Percentiles rank a stretch among this genome's conserved stretches.
Conservation (phyloP, 2,797 vertebrate species). For the Chelidonichthys spinosus region DNA sequence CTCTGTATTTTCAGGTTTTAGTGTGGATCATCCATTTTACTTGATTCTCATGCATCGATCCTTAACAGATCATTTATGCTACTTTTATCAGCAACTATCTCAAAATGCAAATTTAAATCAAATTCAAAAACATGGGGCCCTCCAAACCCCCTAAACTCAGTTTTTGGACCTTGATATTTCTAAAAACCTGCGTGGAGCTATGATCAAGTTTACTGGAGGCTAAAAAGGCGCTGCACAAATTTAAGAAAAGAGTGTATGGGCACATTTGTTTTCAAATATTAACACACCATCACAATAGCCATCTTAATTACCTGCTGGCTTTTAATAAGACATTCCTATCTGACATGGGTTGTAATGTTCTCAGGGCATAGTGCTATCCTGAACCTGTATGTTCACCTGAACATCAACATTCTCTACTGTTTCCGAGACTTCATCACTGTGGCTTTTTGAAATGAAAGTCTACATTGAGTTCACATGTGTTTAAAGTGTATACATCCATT, state of each 20-base stretch:
- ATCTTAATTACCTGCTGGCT: constrained; percentile 39
- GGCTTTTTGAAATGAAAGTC: neutral
- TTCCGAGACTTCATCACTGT: constrained; percentile 4
- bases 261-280: constrained; percentile 44
- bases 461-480: constrained; percentile 3
- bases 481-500: constrained; percentile 7
- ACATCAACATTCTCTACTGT: constrained; percentile 2
- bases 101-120: too few relatives aligned
- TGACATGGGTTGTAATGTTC: constrained; percentile 45
- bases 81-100: too few relatives aligned
- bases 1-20: too few relatives aligned
- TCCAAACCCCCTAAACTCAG: too few relatives aligned
- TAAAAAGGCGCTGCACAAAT: neutral
- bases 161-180: too few relatives aligned
- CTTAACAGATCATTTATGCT: too few relatives aligned
- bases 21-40: too few relatives aligned
- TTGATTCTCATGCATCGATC: too few relatives aligned
- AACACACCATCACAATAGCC: constrained; percentile 33
- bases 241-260: neutral
- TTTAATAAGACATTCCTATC: constrained; percentile 57
- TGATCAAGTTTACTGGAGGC: constrained; percentile 28
- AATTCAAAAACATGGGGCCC: too few relatives aligned
- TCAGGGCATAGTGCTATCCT: constrained; percentile 14
- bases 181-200: too few relatives aligned
- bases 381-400: constrained; percentile 30